These are phyloP conservation scores for Eupithecia inturbata DNA, from an alignment of 2,888 invertebrate species.

Conservation along the genomic window DNA sequence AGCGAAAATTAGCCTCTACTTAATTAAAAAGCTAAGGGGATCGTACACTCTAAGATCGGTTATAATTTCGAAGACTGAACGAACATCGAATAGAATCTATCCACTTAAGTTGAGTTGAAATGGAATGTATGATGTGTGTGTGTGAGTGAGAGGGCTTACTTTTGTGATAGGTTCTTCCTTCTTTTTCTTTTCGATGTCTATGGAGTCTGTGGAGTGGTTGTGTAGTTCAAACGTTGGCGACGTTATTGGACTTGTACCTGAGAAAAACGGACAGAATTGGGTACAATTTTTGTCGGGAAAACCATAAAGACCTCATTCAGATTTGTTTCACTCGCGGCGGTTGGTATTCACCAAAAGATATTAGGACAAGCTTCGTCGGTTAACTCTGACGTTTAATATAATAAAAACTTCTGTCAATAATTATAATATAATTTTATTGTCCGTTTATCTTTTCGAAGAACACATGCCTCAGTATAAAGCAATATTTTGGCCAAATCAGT, in stretches of 20 bases:
- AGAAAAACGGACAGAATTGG: constrained; percentile 4
- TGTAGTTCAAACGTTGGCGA: constrained; percentile 87
- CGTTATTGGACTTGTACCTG: constrained; percentile 90
- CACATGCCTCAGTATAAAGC: neutral
- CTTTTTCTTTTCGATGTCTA: constrained; percentile 88
- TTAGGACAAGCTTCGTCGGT: neutral
- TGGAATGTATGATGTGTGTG: constrained; percentile 57
- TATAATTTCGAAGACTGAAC: constrained; percentile 53
- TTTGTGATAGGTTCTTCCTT: constrained; percentile 84
- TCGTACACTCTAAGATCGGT: constrained; percentile 45
- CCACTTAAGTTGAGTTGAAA: constrained; percentile 61
- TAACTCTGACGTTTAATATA: neutral
- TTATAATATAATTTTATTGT: neutral
- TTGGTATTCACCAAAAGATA: neutral
- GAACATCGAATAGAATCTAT: constrained; percentile 55
- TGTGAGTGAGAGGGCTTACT: constrained; percentile 59
- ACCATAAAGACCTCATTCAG: neutral
- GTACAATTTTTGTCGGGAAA: constrained; percentile 11
- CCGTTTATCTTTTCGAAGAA: neutral
- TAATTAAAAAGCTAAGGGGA: constrained; percentile 47
- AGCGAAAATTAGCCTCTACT: constrained; percentile 34
- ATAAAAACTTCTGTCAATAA: neutral
- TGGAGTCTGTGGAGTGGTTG: constrained; percentile 92
- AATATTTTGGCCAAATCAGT: neutral
- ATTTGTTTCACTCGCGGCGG: too few species aligned